These are phyloP conservation scores for Lutraria rhynchaena DNA, from an alignment of 1,140 invertebrate genomes.

Conservation along the genomic window DNA sequence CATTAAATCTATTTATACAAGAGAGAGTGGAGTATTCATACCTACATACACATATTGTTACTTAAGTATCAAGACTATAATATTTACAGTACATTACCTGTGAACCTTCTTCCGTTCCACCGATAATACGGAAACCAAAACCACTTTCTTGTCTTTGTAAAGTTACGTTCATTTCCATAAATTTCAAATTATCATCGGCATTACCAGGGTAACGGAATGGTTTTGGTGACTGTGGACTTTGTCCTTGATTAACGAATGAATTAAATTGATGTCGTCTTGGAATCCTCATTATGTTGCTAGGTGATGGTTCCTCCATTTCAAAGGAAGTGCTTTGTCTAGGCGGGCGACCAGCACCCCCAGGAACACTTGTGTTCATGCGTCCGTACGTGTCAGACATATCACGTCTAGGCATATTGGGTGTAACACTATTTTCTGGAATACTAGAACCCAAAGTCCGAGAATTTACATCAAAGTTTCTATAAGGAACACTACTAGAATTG, in stretches of 20 bases:
- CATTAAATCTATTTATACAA: too few relatives aligned
- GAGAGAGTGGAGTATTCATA: too few relatives aligned
- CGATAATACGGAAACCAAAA: conserved; percentile 98
- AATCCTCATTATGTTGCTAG: conserved; percentile 75
- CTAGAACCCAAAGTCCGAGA: conserved; percentile 54
- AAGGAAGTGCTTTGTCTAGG: conserved; percentile 87
- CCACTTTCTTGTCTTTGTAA: conserved; percentile 92
- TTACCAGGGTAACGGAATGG: conserved; percentile 60
- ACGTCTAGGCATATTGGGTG: conserved; percentile 53
- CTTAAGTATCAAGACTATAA: too few relatives aligned
- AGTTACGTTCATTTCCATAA: conserved; percentile 90
- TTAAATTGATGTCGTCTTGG: conserved; percentile 68
- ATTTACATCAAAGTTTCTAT: conserved; percentile 50
- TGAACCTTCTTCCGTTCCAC: conserved; percentile 98
- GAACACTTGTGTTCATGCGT: conserved; percentile 38
- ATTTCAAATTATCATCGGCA: conserved; percentile 82
- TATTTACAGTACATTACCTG: too few relatives aligned
- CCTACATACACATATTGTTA: too few relatives aligned
- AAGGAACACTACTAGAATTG: conserved; percentile 29
- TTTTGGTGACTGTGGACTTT: conserved; percentile 60
- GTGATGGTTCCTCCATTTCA: conserved; percentile 84
- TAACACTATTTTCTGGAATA: conserved; percentile 55
- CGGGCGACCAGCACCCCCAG: conserved; percentile 68
- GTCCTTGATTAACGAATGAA: conserved; percentile 58
- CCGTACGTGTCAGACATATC: conserved; percentile 41